phyloP scores from a whole-genome alignment of 2,797 vertebrate genomes.

The Pseudomugil tenellus region DNA sequence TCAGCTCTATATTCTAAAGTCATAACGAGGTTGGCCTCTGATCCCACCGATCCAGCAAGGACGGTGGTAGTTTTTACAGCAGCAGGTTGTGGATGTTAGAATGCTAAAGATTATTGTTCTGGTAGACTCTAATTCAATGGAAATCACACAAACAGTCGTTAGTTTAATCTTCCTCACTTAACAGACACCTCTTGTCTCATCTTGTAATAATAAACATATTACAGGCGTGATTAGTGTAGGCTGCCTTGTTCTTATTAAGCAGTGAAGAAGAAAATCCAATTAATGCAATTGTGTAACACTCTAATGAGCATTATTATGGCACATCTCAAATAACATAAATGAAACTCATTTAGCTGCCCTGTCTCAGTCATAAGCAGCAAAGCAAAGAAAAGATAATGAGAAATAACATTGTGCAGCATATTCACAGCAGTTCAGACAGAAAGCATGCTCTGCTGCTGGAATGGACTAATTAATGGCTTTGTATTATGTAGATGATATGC shows the following conservation, averaged over 20 bases:
- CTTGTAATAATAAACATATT: constrained; percentile 82
- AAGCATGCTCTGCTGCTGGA: constrained; percentile 34
- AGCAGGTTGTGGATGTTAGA: constrained; percentile 12
- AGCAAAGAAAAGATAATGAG: constrained; percentile 81
- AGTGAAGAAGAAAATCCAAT: constrained; percentile 70
- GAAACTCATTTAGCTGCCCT: constrained; percentile 75
- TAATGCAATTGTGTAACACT: constrained; percentile 69
- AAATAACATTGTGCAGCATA: constrained; percentile 71
- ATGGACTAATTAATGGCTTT: constrained; percentile 60
- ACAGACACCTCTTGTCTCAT: constrained; percentile 68
- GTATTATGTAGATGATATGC: constrained; percentile 78
- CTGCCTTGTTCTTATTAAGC: constrained; percentile 52
- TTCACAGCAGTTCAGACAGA: constrained; percentile 73
- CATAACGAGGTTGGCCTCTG: too few relatives aligned
- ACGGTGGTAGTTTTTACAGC: not conserved
- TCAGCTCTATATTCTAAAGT: too few relatives aligned
- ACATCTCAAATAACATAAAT: constrained; percentile 80
- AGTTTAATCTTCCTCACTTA: constrained; percentile 76
- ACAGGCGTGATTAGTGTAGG: constrained; percentile 76
- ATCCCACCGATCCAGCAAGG: too few relatives aligned
- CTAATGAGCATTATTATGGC: constrained; percentile 82
- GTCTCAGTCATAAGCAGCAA: constrained; percentile 78
- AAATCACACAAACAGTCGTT: constrained; percentile 71
- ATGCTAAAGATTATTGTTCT: constrained; percentile 13
- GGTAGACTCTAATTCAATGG: constrained; percentile 56